Base-by-base conservation (phyloP, 2,888 invertebrate genomes). In the Acleris sparsana region DNA sequence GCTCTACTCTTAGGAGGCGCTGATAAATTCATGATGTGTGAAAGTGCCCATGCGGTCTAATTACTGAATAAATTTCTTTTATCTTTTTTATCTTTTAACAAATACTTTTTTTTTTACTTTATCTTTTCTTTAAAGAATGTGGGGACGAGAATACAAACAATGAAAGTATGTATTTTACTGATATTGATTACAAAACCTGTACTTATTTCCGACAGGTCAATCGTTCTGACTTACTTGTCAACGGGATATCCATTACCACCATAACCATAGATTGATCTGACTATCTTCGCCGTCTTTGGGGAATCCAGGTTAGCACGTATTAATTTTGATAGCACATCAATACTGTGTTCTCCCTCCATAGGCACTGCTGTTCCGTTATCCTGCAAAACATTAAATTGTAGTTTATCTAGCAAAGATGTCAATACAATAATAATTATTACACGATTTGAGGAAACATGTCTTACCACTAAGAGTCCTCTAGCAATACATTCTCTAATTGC, bases 231-330 rank as follows among this genome's bases (percentile, higher is more conserved):
- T 83, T 78, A 91, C 92, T 80, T 75, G 59, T 88, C 69, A 5
- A 74, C 59, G 1, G 83, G 80, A 63, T 79, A 83, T 46, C 81
- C 83, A 49, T 81, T 84, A 11, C 79, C 80, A 7, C 88, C 89
- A 60, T 86, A 87, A 13, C 89, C 92, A 67, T 85, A 86, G 33
- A 88, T 68, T 1, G 85, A 82, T 73, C 89, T 80, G 16, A 88
- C 74, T 18, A 83, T 78, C 77, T 89, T 88, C 7, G 88, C 85
- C 20, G 83, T 76, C 69, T 77, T 83, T 1, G 81, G 70, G 17
- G 84, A 79, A 70, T 90, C 92, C 53, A 87, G 80, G 71, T 92
- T 92, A 9, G 84, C 88, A 44, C 89, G 76, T 20, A 92, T 83
- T 52, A 91, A 71, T 75, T 86, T 88, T 2, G 88, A 80, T 64